Evolutionary conservation across 1,140 invertebrate genomes (phyloP).

Genomic region (Drosophila bocki): DNA sequence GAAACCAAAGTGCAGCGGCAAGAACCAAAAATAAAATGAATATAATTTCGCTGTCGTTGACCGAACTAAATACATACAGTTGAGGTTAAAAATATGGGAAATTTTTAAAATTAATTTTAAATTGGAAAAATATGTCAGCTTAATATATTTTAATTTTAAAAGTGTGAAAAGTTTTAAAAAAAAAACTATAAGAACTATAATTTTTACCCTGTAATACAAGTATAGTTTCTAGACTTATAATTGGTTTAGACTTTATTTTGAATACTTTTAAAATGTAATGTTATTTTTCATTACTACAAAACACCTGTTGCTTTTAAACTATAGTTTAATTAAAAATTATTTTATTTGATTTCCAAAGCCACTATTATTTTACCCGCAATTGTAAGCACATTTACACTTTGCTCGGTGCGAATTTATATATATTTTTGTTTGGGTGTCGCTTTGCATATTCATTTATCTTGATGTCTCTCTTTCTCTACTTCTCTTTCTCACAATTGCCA

Average conservation of each 20-base stretch:
- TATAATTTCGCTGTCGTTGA: conserved; percentile 11
- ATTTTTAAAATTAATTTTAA: neutral
- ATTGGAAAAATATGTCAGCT: neutral
- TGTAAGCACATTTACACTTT: conserved; percentile 9
- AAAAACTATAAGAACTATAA: neutral
- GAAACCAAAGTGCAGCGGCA: conserved; percentile 25
- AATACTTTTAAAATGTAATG: neutral
- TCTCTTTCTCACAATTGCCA: conserved; percentile 1
- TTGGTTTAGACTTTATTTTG: no score
- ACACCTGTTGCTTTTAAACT: neutral
- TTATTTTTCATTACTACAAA: no score
- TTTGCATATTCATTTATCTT: conserved; percentile 41
- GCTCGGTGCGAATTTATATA: conserved; percentile 22
- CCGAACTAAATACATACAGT: conserved; percentile 11
- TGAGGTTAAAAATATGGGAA: neutral
- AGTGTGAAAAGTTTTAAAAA: neutral
- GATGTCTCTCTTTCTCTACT: neutral
- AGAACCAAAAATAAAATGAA: conserved; percentile 28
- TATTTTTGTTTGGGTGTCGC: conserved; percentile 18
- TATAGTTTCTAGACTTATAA: no score
- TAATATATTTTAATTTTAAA: neutral
- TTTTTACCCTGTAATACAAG: no score
- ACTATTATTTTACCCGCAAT: neutral
- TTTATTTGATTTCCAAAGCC: neutral
- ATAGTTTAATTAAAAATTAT: neutral